A percentile compares a stretch with the other conserved stretches of the same genome.
phyloP scores from a whole-genome alignment of 2,888 invertebrate genomes.

The Dynastes grantii region DNA sequence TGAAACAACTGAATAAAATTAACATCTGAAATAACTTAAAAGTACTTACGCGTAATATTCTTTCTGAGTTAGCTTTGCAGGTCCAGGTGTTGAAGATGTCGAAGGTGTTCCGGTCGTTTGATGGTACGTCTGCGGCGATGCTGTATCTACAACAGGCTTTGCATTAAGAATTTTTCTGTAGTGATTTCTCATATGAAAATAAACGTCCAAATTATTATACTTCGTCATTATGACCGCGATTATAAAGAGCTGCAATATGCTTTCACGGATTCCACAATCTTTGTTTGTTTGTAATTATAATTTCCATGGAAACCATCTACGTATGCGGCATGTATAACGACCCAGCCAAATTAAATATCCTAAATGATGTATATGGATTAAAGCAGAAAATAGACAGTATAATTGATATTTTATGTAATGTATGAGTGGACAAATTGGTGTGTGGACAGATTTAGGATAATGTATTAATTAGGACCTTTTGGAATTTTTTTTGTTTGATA shows the following conservation, averaged over 20 bases:
- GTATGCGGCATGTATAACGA: background rate
- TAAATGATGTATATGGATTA: no score
- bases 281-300: conserved; percentile 14
- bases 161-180: conserved; percentile 67
- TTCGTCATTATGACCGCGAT: conserved; percentile 17
- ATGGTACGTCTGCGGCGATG: conserved; percentile 57
- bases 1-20: background rate
- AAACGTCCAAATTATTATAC: conserved; percentile 60
- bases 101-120: conserved; percentile 39
- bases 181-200: conserved; percentile 71
- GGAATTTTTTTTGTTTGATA: no score
- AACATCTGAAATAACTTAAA: background rate
- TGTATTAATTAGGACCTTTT: no score
- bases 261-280: background rate
- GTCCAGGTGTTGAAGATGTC: background rate
- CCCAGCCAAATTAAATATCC: no score
- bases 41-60: conserved; percentile 14
- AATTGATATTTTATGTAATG: no score
- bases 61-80: conserved; percentile 1
- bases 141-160: conserved; percentile 67
- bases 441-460: no score
- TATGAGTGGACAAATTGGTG: no score
- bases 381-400: no score
- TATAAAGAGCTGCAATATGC: background rate
- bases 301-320: conserved; percentile 17